These are phyloP conservation scores for Trialeurodes vaporariorum DNA, from an alignment of 1,140 invertebrate genomes.

Conservation along the genomic window DNA sequence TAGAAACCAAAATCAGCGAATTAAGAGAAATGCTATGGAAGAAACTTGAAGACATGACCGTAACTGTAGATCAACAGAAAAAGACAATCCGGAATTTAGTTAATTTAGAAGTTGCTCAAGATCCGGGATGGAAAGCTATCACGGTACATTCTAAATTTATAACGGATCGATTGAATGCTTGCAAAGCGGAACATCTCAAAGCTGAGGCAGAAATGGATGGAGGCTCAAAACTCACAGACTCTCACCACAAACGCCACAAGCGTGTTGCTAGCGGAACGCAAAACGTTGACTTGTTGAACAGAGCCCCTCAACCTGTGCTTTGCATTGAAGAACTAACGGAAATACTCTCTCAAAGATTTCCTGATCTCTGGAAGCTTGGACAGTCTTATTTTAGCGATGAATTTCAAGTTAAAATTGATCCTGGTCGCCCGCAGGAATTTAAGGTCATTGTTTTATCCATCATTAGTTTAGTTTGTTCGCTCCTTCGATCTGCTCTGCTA, in stretches of 20 bases:
- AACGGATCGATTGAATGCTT: conserved; percentile 47
- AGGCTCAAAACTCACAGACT: conserved; percentile 11
- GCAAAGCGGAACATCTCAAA: conserved; percentile 27
- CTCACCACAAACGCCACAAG: conserved; percentile 11
- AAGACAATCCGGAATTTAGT: conserved; percentile 64
- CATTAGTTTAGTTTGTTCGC: conserved; percentile 50
- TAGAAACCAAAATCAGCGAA: conserved; percentile 73
- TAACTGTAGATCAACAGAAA: conserved; percentile 84
- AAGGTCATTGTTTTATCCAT: conserved; percentile 60
- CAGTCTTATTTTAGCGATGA: conserved; percentile 82
- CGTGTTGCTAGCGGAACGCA: conserved; percentile 18
- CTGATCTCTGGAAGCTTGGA: conserved; percentile 79
- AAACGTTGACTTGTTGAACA: conserved; percentile 17
- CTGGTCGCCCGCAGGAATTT: conserved; percentile 53
- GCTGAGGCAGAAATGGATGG: conserved; percentile 12
- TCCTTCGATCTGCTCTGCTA: conserved; percentile 50
- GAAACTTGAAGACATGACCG: conserved; percentile 78
- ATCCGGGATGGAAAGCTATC: conserved; percentile 90
- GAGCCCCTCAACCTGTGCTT: conserved; percentile 38
- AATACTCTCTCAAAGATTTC: conserved; percentile 54
- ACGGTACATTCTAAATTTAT: conserved; percentile 65
- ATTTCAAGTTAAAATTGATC: conserved; percentile 55
- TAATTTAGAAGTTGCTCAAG: conserved; percentile 50
- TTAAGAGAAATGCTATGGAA: conserved; percentile 67
- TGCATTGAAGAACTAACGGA: conserved; percentile 64